Percentiles rank a stretch among this genome's conserved stretches.
Conservation (phyloP, 2,888 invertebrate species). For the Rutpela maculata region DNA sequence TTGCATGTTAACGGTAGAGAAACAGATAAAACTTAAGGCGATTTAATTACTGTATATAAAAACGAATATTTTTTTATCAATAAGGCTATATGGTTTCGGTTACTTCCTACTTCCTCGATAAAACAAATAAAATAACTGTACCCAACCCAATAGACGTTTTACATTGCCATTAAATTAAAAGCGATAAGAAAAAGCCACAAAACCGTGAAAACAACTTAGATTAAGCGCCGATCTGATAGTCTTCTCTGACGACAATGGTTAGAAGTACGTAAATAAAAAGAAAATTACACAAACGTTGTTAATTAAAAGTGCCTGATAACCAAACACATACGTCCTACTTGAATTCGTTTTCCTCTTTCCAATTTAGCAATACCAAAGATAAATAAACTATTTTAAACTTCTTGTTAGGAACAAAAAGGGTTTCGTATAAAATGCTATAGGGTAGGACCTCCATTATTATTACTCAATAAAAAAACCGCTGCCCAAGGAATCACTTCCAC, state of each 20-base stretch:
- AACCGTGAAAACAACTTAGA: slow-evolving; percentile 5
- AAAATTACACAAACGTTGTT: slow-evolving; percentile 15
- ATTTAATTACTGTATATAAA: not conserved
- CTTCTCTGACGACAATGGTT: slow-evolving; percentile 10
- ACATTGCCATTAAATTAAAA: not conserved
- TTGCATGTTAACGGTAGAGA: not conserved
- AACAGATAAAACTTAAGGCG: no score
- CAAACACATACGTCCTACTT: not conserved
- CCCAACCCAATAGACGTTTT: not conserved
- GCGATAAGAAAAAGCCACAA: slow-evolving; percentile 16
- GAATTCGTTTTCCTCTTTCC: slow-evolving; percentile 7
- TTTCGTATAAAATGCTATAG: no score
- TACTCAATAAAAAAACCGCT: no score
- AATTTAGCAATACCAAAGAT: not conserved
- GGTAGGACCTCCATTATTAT: no score
- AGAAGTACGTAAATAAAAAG: slow-evolving; percentile 21
- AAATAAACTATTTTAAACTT: no score
- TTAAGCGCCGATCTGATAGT: slow-evolving; percentile 15
- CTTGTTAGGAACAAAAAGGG: no score
- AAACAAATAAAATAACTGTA: not conserved
- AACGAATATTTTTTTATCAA: not conserved
- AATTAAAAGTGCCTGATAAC: slow-evolving; percentile 14
- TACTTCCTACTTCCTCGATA: not conserved
- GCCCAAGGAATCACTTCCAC: no score
- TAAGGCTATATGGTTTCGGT: not conserved